Evolutionary conservation across 2,797 vertebrate species (phyloP).

Genomic region (Epinephelus coioides): DNA sequence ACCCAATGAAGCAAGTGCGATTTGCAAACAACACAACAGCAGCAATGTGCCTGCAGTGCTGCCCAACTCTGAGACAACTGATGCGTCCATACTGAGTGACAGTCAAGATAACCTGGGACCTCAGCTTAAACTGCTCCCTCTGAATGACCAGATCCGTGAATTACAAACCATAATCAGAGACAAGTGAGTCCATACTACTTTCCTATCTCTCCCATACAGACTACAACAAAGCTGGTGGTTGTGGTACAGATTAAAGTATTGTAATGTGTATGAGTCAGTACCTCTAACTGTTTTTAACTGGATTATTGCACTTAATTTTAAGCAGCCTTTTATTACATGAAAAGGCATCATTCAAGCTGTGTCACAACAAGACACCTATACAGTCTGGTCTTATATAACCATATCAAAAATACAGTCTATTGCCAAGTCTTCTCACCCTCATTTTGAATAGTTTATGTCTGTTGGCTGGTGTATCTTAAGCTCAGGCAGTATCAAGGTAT

Average conservation of each 20-base stretch:
- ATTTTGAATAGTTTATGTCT: background rate
- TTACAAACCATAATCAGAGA: conserved; percentile 96
- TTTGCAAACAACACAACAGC: conserved; percentile 71
- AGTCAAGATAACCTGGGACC: conserved; percentile 82
- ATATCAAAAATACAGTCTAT: background rate
- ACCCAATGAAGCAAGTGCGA: conserved; percentile 80
- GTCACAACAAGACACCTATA: background rate
- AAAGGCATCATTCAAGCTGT: background rate
- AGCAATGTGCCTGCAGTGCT: conserved; percentile 57
- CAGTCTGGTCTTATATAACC: background rate
- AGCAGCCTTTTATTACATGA: background rate
- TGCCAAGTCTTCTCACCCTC: background rate
- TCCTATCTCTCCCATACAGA: background rate
- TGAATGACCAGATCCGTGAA: conserved; percentile 95
- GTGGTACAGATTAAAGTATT: background rate
- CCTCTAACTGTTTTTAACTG: no score
- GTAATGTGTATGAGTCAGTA: no score
- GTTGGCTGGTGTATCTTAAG: background rate
- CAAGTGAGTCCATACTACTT: conserved; percentile 86
- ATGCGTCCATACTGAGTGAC: conserved; percentile 44
- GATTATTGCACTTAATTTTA: background rate
- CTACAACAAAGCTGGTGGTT: background rate
- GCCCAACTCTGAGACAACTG: conserved; percentile 51
- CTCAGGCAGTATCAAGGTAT: no score
- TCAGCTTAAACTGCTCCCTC: conserved; percentile 91